Percentiles rank a stretch among this genome's conserved stretches.
These are phyloP conservation scores for Astyanax mexicanus DNA, from an alignment of 2,797 vertebrate species.

Conservation along the genomic window DNA sequence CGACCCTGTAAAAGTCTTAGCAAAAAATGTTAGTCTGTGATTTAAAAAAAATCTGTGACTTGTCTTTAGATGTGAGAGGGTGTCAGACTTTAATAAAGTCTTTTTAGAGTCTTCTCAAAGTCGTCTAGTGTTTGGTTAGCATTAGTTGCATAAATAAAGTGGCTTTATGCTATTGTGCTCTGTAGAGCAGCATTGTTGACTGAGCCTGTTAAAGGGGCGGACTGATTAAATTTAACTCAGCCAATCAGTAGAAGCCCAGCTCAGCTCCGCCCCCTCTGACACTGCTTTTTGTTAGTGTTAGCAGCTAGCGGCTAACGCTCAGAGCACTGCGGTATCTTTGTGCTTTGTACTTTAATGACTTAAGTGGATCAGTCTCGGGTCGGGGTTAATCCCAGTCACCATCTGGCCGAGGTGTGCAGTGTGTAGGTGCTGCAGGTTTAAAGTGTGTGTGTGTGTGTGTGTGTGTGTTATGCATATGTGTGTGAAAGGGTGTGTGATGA, in stretches of 20 bases:
- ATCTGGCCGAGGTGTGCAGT: constrained; percentile 70
- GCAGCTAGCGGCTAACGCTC: constrained; percentile 7
- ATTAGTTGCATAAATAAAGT: too few relatives aligned
- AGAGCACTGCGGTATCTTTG: constrained; percentile 38
- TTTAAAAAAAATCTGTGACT: too few relatives aligned
- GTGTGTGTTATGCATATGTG: constrained; percentile 25
- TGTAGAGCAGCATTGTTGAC: background rate
- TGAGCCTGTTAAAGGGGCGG: background rate
- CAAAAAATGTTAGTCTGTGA: too few relatives aligned
- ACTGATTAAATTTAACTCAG: background rate
- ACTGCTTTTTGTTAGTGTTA: background rate
- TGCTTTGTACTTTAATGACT: constrained; percentile 68
- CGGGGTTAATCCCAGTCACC: constrained; percentile 72
- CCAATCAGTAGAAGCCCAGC: background rate
- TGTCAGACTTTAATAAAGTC: too few relatives aligned
- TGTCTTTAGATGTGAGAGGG: too few relatives aligned
- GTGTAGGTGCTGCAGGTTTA: constrained; percentile 65
- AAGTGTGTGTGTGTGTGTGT: too few relatives aligned
- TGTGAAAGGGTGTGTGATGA: background rate
- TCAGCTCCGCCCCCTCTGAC: background rate
- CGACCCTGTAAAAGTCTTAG: too few relatives aligned
- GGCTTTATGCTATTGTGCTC: too few relatives aligned
- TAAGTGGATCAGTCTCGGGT: constrained; percentile 78
- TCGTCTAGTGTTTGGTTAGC: too few relatives aligned
- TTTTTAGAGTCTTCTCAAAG: too few relatives aligned